Evolutionary conservation across 2,113 vertebrate genomes (phyloP).

Genomic region (Percopsis transmontana): DNA sequence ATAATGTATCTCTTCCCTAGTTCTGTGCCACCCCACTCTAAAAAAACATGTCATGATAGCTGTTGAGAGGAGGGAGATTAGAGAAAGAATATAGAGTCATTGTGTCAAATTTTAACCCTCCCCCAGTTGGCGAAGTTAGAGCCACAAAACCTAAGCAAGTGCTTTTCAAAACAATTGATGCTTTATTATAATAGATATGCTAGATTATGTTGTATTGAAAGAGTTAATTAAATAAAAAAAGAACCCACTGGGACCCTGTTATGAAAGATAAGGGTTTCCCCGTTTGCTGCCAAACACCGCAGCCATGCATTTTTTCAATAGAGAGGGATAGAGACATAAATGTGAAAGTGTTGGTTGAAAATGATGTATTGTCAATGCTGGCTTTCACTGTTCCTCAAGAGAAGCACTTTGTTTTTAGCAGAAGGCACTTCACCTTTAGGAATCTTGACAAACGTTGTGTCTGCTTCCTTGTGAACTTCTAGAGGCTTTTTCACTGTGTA

Average conservation of each 20-base stretch:
- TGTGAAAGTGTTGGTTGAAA: slow-evolving; percentile 35
- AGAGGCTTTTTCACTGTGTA: slow-evolving; percentile 25
- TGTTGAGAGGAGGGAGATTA: slow-evolving; percentile 50
- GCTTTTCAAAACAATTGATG: slow-evolving; percentile 41
- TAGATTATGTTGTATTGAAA: slow-evolving; percentile 13
- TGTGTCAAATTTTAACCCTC: slow-evolving; percentile 12
- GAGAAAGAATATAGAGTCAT: slow-evolving; percentile 54
- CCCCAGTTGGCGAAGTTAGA: slow-evolving; percentile 13
- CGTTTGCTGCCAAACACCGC: slow-evolving; percentile 27
- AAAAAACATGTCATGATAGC: slow-evolving; percentile 40
- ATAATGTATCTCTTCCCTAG: slow-evolving; percentile 55
- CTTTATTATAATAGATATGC: too few species aligned
- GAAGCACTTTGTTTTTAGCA: slow-evolving; percentile 79
- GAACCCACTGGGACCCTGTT: slow-evolving; percentile 2
- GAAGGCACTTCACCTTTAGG: slow-evolving; percentile 75
- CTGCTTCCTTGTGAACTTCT: slow-evolving; percentile 21
- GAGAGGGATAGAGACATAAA: slow-evolving; percentile 17
- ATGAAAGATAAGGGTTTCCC: slow-evolving; percentile 3
- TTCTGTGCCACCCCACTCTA: slow-evolving; percentile 44
- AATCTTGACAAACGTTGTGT: slow-evolving; percentile 42
- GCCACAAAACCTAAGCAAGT: slow-evolving; percentile 36
- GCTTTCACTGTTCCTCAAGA: slow-evolving; percentile 67
- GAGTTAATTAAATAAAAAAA: slow-evolving; percentile 8
- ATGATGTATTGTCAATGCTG: slow-evolving; percentile 31
- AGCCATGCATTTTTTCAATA: slow-evolving; percentile 17